These are phyloP conservation scores for Blennius ocellaris DNA, from an alignment of 2,113 vertebrate genomes.

Conservation along the genomic window DNA sequence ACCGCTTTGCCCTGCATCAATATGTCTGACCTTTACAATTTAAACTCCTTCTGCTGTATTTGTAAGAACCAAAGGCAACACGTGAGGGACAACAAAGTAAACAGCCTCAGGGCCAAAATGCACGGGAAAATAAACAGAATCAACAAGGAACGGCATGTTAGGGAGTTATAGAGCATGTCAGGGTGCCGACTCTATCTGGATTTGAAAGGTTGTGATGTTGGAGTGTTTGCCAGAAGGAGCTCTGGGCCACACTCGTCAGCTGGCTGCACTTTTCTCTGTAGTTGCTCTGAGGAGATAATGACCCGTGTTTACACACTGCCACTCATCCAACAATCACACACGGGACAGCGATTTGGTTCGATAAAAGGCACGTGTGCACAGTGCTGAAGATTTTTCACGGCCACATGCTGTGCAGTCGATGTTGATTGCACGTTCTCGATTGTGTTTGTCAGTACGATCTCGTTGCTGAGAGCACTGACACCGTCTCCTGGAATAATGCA, in stretches of 20 bases:
- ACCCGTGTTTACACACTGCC: slow-evolving; percentile 24
- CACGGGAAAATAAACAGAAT: neutral
- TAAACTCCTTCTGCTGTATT: slow-evolving; percentile 17
- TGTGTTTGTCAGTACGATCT: slow-evolving; percentile 2
- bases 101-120: neutral
- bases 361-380: neutral
- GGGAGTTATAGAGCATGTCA: slow-evolving; percentile 8
- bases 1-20: slow-evolving; percentile 28
- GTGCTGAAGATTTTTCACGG: too few species aligned
- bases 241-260: neutral
- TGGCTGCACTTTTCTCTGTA: neutral
- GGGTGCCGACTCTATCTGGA: neutral
- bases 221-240: slow-evolving; percentile 22
- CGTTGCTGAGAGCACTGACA: neutral
- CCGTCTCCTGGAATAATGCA: neutral
- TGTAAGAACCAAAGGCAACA: slow-evolving; percentile 8
- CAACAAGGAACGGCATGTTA: neutral
- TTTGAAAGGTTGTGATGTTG: slow-evolving; percentile 17
- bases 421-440: neutral
- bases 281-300: slow-evolving; percentile 15
- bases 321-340: slow-evolving; percentile 12
- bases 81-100: neutral
- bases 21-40: slow-evolving; percentile 65
- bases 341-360: neutral
- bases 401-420: neutral